phyloP scores from a whole-genome alignment of 2,888 invertebrate species.

The Mimas tiliae region DNA sequence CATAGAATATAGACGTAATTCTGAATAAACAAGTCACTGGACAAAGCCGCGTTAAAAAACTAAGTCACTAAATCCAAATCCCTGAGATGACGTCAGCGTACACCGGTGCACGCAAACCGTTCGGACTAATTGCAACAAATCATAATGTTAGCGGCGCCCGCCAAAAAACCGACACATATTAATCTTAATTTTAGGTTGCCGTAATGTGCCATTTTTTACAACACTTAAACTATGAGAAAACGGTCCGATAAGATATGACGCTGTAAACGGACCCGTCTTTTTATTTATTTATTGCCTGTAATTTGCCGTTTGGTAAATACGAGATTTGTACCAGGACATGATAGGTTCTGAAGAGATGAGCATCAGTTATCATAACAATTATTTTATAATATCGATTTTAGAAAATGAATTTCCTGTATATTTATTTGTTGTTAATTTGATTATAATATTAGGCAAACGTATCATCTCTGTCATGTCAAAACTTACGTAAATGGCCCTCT shows the following conservation, averaged over 20 bases:
- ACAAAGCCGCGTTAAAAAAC: background rate
- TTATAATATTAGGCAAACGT: too few relatives aligned
- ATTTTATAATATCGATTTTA: background rate
- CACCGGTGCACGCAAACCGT: constrained; percentile 68
- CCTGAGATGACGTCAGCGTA: constrained; percentile 56
- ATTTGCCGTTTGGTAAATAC: constrained; percentile 67
- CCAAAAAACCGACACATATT: constrained; percentile 68
- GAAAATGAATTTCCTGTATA: too few relatives aligned
- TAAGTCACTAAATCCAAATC: constrained; percentile 33
- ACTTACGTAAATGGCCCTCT: background rate
- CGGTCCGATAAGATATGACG: constrained; percentile 61
- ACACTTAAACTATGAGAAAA: constrained; percentile 55
- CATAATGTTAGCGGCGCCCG: constrained; percentile 54
- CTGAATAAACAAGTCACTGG: too few relatives aligned
- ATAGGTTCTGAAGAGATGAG: constrained; percentile 53
- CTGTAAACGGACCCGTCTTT: constrained; percentile 54
- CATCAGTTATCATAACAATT: background rate
- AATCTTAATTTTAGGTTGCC: constrained; percentile 73
- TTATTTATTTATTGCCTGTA: constrained; percentile 54
- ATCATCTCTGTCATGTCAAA: background rate
- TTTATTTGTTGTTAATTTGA: too few relatives aligned
- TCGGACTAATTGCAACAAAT: constrained; percentile 74
- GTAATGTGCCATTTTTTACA: constrained; percentile 57
- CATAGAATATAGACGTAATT: too few relatives aligned
- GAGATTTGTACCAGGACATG: constrained; percentile 49